A percentile compares a stretch with the other conserved stretches of the same genome.
phyloP scores from a whole-genome alignment of 1,140 invertebrate species.

The Megathymus violae region DNA sequence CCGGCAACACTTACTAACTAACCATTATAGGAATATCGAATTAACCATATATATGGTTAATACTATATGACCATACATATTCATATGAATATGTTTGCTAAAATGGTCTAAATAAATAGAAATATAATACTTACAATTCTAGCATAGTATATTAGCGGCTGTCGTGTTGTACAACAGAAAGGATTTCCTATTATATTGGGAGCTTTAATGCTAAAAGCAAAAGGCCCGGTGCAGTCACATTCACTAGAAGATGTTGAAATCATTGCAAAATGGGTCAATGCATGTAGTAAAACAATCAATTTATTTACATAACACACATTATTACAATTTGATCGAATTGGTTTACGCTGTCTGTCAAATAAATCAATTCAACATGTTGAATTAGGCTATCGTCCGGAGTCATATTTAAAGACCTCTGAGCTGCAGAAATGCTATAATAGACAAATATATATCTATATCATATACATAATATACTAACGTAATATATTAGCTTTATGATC shows the following conservation, averaged over 20 bases:
- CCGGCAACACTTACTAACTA: no score
- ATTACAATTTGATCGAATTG: no score
- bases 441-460: no score
- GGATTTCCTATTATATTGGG: constrained; percentile 16
- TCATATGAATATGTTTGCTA: no score
- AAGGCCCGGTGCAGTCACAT: constrained; percentile 32
- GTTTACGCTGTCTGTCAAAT: constrained; percentile 1
- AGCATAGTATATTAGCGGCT: constrained; percentile 59
- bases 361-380: constrained; percentile 24
- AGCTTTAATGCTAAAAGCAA: constrained; percentile 8
- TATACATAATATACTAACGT: no score
- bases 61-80: no score
- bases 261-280: constrained; percentile 20
- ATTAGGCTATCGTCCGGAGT: neutral
- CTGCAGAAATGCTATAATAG: no score
- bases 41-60: no score
- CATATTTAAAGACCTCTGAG: no score
- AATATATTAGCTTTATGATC: no score
- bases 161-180: constrained; percentile 27
- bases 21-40: no score
- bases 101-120: no score
- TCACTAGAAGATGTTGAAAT: constrained; percentile 48
- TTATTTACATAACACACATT: constrained; percentile 14
- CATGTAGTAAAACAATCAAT: constrained; percentile 4
- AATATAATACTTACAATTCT: constrained; percentile 58